phyloP scores from a whole-genome alignment of 2,797 vertebrate species.

The Triplophysa bombifrons region DNA sequence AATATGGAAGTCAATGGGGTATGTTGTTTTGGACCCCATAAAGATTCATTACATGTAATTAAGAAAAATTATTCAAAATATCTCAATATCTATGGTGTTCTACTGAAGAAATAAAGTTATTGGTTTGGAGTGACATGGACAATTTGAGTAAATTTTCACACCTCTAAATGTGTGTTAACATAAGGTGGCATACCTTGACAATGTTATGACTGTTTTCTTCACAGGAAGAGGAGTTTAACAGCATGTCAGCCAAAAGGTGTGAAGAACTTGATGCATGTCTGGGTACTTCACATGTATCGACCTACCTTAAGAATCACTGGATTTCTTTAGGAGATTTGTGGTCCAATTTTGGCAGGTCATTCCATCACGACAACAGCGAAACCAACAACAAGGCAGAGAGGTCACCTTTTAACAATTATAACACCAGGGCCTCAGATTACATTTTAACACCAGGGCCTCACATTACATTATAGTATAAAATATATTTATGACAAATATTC shows the following conservation, averaged over 20 bases:
- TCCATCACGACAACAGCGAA: conserved; percentile 33
- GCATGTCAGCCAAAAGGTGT: conserved; percentile 15
- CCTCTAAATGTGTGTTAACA: no score
- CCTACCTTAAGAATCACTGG: conserved; percentile 22
- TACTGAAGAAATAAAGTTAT: no score
- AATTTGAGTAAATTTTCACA: no score
- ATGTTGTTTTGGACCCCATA: no score
- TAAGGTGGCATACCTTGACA: no score
- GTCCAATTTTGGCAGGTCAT: conserved; percentile 23
- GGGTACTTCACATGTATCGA: conserved; percentile 16
- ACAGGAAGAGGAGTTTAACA: conserved; percentile 28
- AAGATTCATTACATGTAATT: no score
- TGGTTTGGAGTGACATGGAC: no score
- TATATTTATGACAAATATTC: neutral
- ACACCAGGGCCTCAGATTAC: neutral
- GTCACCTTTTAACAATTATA: conserved; percentile 7
- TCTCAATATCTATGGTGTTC: no score
- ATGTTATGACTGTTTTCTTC: neutral
- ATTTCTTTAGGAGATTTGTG: conserved; percentile 8
- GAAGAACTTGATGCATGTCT: conserved; percentile 15
- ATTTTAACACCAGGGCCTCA: no score
- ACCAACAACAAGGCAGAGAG: conserved; percentile 47
- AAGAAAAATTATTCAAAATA: no score
- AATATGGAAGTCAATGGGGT: no score
- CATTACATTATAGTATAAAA: neutral